Evolutionary conservation across 2,888 invertebrate genomes (phyloP), one percentile per base, ranked within the genome.

Genomic region (Acrobasis consociella): DNA sequence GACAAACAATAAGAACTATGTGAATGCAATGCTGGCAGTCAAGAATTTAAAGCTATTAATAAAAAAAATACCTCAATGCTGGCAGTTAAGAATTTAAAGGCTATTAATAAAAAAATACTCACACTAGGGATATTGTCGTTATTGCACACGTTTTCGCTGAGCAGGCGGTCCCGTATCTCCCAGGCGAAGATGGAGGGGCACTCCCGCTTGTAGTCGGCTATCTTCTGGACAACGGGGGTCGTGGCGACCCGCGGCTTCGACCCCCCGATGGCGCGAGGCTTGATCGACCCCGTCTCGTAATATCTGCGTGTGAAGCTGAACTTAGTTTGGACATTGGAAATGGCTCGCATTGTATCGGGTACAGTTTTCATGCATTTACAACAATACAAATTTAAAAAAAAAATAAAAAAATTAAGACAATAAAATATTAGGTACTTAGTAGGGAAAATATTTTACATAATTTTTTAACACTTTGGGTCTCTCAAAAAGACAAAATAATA

Each of bases 131-230:
- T 98, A 90, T 98, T 99, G 93, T 99, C 99, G 91, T 97, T 97
- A 91, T 97, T 98, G 95, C 99, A 99, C 76, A 98, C 97, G 76
- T 97, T 97, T 84, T 99, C 99, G 65, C 97, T 96, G 63, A 99
- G 94, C 75, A 99, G 94, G 81, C 98, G 95, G 83, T 99, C 99
- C 62, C 99, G 93, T 84, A 99, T 99, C 93, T 99, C 99, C 99
- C 99, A 99, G 58, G 99, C 99, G 93, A 99, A 99, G 89, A 99
- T 99, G 75, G 98, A 98, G 46, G 99, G 99, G 88, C 99, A 99
- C 87, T 99, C 99, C 62, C 98, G 93, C 93, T 99, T 99, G 94
- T 98, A 99, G 85, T 97, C 97, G 63, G 99, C 98, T 76, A 99
- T 98, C 93, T 98, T 98, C 89, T 95, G 95, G 72, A 99, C 99